Percentiles rank a stretch among this genome's conserved stretches.
phyloP scores from a whole-genome alignment of 2,888 invertebrate genomes.

The Cremastinae sp. region DNA sequence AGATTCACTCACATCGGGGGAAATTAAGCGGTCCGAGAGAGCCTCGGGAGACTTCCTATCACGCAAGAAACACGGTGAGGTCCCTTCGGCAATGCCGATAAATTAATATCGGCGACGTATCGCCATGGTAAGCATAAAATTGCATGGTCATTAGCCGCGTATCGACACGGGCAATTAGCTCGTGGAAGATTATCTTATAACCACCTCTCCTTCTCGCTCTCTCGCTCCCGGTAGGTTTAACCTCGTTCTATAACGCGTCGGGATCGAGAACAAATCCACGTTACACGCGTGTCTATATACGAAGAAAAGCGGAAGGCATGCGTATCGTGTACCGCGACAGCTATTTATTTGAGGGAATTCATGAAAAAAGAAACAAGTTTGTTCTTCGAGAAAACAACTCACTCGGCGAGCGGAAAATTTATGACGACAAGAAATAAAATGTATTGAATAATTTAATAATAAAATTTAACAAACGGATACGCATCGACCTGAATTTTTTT shows the following conservation, averaged over 20 bases:
- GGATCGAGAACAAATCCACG: constrained; percentile 29
- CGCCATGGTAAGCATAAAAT: constrained; percentile 67
- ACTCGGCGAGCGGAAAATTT: constrained; percentile 8
- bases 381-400: background rate
- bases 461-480: too few species aligned
- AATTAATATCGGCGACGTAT: constrained; percentile 65
- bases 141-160: constrained; percentile 66
- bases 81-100: constrained; percentile 58
- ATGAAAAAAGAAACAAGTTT: background rate
- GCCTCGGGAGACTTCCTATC: constrained; percentile 18
- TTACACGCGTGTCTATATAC: constrained; percentile 12
- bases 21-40: constrained; percentile 59
- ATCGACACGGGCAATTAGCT: constrained; percentile 69
- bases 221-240: constrained; percentile 56
- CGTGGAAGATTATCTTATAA: constrained; percentile 64
- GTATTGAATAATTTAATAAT: background rate
- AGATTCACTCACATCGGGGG: constrained; percentile 63
- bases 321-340: constrained; percentile 4
- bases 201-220: constrained; percentile 58
- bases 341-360: background rate
- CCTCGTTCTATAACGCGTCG: constrained; percentile 50
- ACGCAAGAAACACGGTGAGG: constrained; percentile 27
- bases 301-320: constrained; percentile 8
- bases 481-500: too few species aligned
- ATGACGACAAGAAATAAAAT: background rate